Percentiles rank a stretch among this genome's conserved stretches.
Conservation (phyloP, 2,888 invertebrate genomes). For the Athalia circularis region DNA sequence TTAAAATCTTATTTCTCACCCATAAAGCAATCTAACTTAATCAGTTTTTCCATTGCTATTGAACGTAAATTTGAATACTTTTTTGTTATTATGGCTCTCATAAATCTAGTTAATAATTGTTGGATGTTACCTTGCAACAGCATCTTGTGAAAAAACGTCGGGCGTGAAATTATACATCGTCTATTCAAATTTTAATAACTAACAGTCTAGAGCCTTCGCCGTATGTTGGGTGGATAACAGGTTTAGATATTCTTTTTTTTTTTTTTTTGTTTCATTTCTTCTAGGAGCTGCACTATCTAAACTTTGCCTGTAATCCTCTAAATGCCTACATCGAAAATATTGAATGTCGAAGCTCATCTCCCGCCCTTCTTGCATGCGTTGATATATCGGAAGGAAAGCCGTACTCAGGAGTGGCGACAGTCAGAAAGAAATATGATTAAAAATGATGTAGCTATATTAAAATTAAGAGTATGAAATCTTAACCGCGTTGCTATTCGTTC, state of each 20-base stretch:
- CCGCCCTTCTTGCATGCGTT: constrained; percentile 10
- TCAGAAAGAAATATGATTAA: neutral
- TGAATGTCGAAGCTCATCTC: neutral
- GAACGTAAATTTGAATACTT: too few relatives aligned
- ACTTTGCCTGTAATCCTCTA: constrained; percentile 63
- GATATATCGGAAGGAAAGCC: constrained; percentile 1
- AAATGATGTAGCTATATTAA: constrained; percentile 3
- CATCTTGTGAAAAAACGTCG: neutral
- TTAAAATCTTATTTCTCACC: neutral
- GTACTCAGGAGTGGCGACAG: constrained; percentile 28
- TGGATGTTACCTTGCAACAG: too few relatives aligned
- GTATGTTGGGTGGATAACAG: neutral
- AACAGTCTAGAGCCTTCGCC: constrained; percentile 10
- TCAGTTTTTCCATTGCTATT: neutral
- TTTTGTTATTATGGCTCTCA: too few relatives aligned
- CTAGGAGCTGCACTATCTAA: constrained; percentile 61
- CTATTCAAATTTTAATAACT: neutral
- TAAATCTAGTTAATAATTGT: too few relatives aligned
- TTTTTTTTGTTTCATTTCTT: constrained; percentile 3
- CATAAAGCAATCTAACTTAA: neutral
- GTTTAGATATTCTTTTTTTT: neutral
- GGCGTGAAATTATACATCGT: constrained; percentile 1
- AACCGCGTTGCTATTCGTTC: constrained; percentile 8
- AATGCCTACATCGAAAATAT: constrained; percentile 40
- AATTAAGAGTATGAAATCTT: neutral